Evolutionary conservation across 2,113 vertebrate species (phyloP).

Genomic region (Toxotes chatareus): DNA sequence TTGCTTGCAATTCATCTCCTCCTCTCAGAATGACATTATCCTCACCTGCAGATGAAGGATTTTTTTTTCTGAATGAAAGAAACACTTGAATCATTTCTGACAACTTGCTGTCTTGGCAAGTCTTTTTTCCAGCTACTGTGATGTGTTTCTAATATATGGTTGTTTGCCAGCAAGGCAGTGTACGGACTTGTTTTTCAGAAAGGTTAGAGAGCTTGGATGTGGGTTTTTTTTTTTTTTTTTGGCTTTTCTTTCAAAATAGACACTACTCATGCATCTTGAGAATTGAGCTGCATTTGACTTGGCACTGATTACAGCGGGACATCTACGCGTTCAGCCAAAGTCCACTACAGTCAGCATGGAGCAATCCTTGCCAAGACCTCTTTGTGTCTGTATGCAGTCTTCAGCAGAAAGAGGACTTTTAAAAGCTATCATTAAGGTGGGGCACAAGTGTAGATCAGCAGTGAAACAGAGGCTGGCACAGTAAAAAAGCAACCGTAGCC

Average conservation of each 20-base stretch:
- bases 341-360: slow-evolving; percentile 39
- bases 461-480: slow-evolving; percentile 61
- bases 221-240: slow-evolving; percentile 6
- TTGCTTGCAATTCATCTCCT: slow-evolving; percentile 4
- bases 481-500: slow-evolving; percentile 54
- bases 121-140: background rate
- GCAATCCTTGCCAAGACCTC: slow-evolving; percentile 42
- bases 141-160: slow-evolving; percentile 31
- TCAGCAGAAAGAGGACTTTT: slow-evolving; percentile 48
- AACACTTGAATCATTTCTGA: slow-evolving; percentile 40
- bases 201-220: slow-evolving; percentile 25
- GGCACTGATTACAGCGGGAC: slow-evolving; percentile 27
- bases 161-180: slow-evolving; percentile 41
- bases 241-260: slow-evolving; percentile 8
- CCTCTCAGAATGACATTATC: slow-evolving; percentile 26
- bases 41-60: slow-evolving; percentile 27
- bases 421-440: slow-evolving; percentile 67
- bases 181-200: slow-evolving; percentile 53
- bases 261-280: slow-evolving; percentile 10
- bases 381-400: slow-evolving; percentile 51
- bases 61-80: slow-evolving; percentile 28
- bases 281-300: slow-evolving; percentile 16
- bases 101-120: slow-evolving; percentile 35
- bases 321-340: slow-evolving; percentile 18
- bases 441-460: slow-evolving; percentile 61